Evolutionary conservation across 2,797 vertebrate genomes (phyloP).

Genomic region (Gymnoscopelus microlampas): DNA sequence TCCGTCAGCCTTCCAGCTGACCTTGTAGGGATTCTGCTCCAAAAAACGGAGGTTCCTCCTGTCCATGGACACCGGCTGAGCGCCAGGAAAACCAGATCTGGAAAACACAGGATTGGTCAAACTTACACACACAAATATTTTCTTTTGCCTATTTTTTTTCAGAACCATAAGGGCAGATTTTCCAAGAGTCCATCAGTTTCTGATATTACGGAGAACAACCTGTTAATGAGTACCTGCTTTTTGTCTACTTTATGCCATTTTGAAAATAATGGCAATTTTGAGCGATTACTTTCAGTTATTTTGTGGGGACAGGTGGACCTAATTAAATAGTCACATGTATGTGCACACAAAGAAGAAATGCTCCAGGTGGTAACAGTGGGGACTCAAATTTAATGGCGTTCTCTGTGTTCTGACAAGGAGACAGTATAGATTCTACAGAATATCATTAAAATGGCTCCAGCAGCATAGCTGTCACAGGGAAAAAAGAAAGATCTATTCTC

Average conservation of each 20-base stretch:
- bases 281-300: no score
- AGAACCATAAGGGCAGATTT: no score
- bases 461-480: conserved; percentile 29
- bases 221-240: no score
- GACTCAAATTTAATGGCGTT: neutral
- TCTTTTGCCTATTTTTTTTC: neutral
- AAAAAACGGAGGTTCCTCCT: conserved; percentile 92
- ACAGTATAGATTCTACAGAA: conserved; percentile 17
- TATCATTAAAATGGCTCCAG: conserved; percentile 39
- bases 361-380: conserved; percentile 23
- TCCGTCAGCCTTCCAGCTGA: conserved; percentile 99
- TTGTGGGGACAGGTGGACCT: no score
- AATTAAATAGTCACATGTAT: neutral
- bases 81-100: conserved; percentile 96
- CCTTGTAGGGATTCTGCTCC: conserved; percentile 96
- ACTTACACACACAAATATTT: conserved; percentile 1
- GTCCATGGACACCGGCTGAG: conserved; percentile 98
- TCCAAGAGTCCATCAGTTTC: no score
- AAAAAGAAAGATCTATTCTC: conserved; percentile 56
- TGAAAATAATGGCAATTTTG: no score
- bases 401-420: conserved; percentile 23
- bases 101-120: conserved; percentile 33
- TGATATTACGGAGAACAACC: no score
- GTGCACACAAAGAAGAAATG: neutral
- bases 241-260: no score